Conservation (phyloP, 1,140 invertebrate genomes). For the Pseudachorutes palmiensis region DNA sequence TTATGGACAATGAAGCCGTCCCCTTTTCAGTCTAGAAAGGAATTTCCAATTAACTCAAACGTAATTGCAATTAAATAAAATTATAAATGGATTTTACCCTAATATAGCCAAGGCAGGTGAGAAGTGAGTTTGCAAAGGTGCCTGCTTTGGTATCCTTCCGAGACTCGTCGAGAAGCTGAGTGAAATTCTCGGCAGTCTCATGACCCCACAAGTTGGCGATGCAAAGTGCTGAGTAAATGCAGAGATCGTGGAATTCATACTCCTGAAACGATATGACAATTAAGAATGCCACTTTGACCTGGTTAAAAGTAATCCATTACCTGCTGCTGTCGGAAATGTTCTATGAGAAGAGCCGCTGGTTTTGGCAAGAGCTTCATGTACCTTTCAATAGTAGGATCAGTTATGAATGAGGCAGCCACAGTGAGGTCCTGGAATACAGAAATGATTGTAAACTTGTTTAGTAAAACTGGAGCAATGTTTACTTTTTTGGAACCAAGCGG, state of each 20-base stretch:
- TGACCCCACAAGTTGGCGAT: not conserved
- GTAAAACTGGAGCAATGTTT: too few relatives aligned
- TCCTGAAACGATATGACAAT: not conserved
- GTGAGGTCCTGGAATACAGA: not conserved
- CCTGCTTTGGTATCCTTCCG: not conserved
- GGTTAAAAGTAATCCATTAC: not conserved
- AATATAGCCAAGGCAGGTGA: not conserved
- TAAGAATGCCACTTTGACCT: not conserved
- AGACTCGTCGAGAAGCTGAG: not conserved
- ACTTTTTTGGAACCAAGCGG: too few relatives aligned
- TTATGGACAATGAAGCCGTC: too few relatives aligned
- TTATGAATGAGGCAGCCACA: not conserved
- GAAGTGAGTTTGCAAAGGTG: not conserved
- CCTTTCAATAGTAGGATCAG: not conserved
- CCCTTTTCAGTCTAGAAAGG: too few relatives aligned
- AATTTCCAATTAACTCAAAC: not conserved
- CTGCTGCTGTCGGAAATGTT: not conserved
- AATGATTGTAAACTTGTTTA: too few relatives aligned
- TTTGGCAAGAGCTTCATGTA: not conserved
- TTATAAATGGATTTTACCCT: not conserved
- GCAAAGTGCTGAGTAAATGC: not conserved
- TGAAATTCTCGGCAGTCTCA: not conserved
- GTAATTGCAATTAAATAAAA: not conserved
- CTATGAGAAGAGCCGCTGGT: not conserved
- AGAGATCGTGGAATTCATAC: not conserved